A percentile compares a stretch with the other conserved stretches of the same genome.
Evolutionary conservation across 37 sponge, comb jelly and placozoan species (phyloP).

Genomic region (Amphimedon queenslandica): DNA sequence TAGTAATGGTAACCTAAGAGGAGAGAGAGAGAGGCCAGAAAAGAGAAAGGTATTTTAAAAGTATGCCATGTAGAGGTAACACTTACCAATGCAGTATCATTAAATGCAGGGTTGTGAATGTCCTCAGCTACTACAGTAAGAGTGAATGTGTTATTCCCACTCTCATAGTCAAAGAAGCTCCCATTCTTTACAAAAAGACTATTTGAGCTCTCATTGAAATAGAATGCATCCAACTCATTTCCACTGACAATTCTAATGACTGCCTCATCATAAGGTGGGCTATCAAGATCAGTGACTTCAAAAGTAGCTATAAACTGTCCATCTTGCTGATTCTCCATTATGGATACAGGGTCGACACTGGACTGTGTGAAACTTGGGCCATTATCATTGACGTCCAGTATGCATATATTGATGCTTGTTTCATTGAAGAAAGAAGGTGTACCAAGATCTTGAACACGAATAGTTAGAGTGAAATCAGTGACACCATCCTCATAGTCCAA

Average conservation of each 20-base stretch:
- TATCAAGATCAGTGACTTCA: neutral
- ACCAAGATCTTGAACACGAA: neutral
- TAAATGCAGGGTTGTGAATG: neutral
- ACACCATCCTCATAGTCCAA: neutral
- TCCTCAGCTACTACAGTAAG: neutral
- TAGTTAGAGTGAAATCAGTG: neutral
- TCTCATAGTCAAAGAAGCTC: neutral
- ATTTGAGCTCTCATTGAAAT: neutral
- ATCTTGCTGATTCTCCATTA: neutral
- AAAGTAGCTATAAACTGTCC: neutral
- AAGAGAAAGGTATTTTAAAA: neutral
- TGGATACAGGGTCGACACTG: neutral
- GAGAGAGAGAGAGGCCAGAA: neutral
- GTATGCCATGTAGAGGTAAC: neutral
- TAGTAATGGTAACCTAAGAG: neutral
- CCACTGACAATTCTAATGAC: neutral
- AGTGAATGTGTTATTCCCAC: neutral
- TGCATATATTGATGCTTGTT: neutral
- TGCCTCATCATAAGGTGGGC: neutral
- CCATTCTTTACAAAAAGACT: neutral
- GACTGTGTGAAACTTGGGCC: neutral
- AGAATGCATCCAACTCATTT: neutral
- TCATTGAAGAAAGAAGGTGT: neutral
- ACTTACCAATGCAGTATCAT: neutral
- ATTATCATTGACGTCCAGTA: slow-evolving; percentile 4